These are phyloP conservation scores for Apis dorsata DNA, from an alignment of 1,140 invertebrate genomes.

Conservation along the genomic window DNA sequence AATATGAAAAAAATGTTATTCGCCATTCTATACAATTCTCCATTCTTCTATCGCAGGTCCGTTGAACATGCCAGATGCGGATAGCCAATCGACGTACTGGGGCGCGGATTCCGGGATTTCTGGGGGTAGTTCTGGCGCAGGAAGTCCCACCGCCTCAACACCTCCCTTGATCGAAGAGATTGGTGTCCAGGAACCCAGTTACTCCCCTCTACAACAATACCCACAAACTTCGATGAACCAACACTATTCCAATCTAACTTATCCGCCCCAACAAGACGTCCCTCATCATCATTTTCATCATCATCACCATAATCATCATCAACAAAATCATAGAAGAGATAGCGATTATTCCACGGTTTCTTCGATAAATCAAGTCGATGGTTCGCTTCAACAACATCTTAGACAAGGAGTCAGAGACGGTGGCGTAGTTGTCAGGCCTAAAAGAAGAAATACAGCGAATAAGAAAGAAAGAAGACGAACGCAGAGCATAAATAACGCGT, in stretches of 20 bases:
- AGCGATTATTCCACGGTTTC: slow-evolving; percentile 36
- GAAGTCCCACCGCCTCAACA: slow-evolving; percentile 74
- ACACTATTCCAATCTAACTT: slow-evolving; percentile 38
- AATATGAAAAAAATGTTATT: neutral
- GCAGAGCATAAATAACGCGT: slow-evolving; percentile 97
- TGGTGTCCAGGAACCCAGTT: slow-evolving; percentile 71
- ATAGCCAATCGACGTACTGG: slow-evolving; percentile 77
- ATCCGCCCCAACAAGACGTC: slow-evolving; percentile 49
- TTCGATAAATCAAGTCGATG: slow-evolving; percentile 22
- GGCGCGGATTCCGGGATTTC: slow-evolving; percentile 76
- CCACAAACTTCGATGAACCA: slow-evolving; percentile 40
- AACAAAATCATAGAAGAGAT: slow-evolving; percentile 50
- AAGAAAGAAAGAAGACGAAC: slow-evolving; percentile 96
- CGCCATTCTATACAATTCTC: neutral
- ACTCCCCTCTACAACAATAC: slow-evolving; percentile 65
- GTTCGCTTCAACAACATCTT: slow-evolving; percentile 58
- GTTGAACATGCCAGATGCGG: slow-evolving; percentile 61
- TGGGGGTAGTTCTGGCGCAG: slow-evolving; percentile 75
- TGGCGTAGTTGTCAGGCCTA: slow-evolving; percentile 72
- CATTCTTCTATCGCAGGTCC: slow-evolving; percentile 50
- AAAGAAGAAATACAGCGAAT: slow-evolving; percentile 91
- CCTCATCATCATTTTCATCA: slow-evolving; percentile 44
- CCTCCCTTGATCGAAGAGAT: slow-evolving; percentile 77
- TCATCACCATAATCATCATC: slow-evolving; percentile 55
- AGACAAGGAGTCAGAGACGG: slow-evolving; percentile 47